Evolutionary conservation across 30 jellyfish, hydroid and myxozoan genomes (phyloP).

Genomic region (Catostylus mosaicus): DNA sequence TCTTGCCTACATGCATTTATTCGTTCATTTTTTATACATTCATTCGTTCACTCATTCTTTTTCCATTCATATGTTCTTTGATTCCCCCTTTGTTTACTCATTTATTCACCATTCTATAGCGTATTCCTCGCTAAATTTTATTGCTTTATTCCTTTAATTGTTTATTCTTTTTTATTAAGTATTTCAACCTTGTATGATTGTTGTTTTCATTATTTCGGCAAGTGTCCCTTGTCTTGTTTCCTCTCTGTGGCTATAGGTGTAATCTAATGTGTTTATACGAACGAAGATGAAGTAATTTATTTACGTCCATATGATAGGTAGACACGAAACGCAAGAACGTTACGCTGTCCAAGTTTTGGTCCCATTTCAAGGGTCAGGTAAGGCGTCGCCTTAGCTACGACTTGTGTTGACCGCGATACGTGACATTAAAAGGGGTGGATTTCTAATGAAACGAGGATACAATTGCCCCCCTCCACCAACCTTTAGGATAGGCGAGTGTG

Average conservation of each 20-base stretch:
- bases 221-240: too few relatives aligned
- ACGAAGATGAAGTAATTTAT: neutral
- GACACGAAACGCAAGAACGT: conserved; percentile 44
- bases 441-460: neutral
- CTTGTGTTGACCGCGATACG: neutral
- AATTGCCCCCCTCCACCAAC: neutral
- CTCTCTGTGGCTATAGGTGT: too few relatives aligned
- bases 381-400: conserved; percentile 34
- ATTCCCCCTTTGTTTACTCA: neutral
- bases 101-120: too few relatives aligned
- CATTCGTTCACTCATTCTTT: neutral
- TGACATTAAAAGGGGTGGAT: conserved; percentile 13
- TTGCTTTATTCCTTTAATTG: too few relatives aligned
- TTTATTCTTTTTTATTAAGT: too few relatives aligned
- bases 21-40: too few relatives aligned
- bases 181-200: too few relatives aligned
- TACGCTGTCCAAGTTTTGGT: conserved; percentile 61
- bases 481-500: neutral
- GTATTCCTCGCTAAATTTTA: too few relatives aligned
- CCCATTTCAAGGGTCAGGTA: conserved; percentile 69
- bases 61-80: neutral
- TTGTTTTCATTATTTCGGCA: too few relatives aligned
- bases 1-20: neutral
- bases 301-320: conserved; percentile 29
- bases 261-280: too few relatives aligned